Percentiles rank a stretch among this genome's conserved stretches.
These are phyloP conservation scores for Rattus rattus DNA, from an alignment of 2,113 vertebrate genomes.

Conservation along the genomic window DNA sequence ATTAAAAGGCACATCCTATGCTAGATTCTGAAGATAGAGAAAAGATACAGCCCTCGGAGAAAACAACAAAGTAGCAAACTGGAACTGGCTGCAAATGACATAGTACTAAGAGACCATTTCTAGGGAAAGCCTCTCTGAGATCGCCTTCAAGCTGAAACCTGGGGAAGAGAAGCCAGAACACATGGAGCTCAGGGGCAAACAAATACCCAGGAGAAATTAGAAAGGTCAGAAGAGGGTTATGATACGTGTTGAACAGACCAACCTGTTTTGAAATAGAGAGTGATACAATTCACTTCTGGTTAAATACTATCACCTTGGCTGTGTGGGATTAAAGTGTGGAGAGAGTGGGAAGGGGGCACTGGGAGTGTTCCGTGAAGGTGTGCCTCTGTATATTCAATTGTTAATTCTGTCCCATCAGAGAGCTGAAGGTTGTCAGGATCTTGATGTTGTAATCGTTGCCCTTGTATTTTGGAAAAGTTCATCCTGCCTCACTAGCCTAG, in stretches of 20 bases:
- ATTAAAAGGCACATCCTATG: neutral
- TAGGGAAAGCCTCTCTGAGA: neutral
- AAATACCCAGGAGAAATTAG: neutral
- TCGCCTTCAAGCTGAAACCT: neutral
- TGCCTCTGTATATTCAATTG: too few species aligned
- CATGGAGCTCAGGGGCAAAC: neutral
- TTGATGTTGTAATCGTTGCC: too few species aligned
- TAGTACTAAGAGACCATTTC: neutral
- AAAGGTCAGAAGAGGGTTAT: neutral
- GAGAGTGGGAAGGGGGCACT: too few species aligned
- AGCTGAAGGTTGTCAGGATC: too few species aligned
- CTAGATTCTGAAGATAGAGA: neutral
- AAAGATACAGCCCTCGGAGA: neutral
- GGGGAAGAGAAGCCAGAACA: neutral
- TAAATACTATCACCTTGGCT: conserved; percentile 19
- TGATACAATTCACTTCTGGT: neutral
- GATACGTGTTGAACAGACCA: neutral
- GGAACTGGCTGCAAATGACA: conserved; percentile 12
- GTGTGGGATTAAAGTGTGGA: neutral
- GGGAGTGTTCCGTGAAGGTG: too few species aligned
- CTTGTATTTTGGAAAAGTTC: too few species aligned
- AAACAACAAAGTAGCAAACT: neutral
- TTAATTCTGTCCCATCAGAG: too few species aligned
- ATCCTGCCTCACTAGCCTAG: too few species aligned
- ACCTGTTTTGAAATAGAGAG: neutral